These are phyloP conservation scores for Oncorhynchus keta DNA, from an alignment of 2,113 vertebrate species.

Conservation along the genomic window DNA sequence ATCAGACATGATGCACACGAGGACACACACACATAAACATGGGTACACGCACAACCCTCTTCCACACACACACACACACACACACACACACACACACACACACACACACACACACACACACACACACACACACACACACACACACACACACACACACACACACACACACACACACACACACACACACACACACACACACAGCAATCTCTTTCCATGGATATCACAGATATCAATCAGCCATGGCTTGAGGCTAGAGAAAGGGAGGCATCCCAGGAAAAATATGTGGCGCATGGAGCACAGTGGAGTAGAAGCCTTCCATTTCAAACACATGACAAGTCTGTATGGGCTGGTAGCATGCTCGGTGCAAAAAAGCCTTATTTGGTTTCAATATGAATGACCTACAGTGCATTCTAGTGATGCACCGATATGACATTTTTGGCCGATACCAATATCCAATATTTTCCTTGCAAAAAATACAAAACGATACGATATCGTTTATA, in stretches of 20 bases:
- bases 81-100: conserved; percentile 19
- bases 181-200: conserved; percentile 2
- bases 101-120: background rate
- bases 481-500: too few relatives aligned
- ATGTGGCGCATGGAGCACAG: conserved; percentile 33
- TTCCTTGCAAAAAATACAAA: too few relatives aligned
- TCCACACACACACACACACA: background rate
- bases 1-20: background rate
- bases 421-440: too few relatives aligned
- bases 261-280: conserved; percentile 46
- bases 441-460: too few relatives aligned
- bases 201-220: conserved; percentile 15
- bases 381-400: conserved; percentile 18
- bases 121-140: conserved; percentile 15
- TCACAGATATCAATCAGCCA: conserved; percentile 27
- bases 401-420: too few relatives aligned
- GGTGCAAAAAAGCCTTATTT: conserved; percentile 7
- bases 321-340: conserved; percentile 18
- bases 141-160: background rate
- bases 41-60: conserved; percentile 2
- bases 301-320: conserved; percentile 37
- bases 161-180: background rate
- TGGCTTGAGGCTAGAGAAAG: background rate
- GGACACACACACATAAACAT: background rate
- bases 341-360: background rate